phyloP scores from a whole-genome alignment of 1,140 invertebrate genomes.

The Metaphire vulgaris region DNA sequence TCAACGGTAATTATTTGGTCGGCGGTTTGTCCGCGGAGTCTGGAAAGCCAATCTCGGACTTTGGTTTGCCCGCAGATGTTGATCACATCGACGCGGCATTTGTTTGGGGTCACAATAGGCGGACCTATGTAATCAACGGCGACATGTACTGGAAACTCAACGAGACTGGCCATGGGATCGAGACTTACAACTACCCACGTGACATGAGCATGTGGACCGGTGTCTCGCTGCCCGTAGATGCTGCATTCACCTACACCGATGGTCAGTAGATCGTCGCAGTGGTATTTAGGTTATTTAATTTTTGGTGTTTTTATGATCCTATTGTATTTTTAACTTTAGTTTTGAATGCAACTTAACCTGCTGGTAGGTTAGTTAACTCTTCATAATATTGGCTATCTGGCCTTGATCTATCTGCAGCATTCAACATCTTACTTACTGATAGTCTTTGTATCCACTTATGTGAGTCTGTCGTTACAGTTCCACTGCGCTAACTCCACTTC shows the following conservation, averaged over 20 bases:
- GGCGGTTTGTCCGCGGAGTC: constrained; percentile 37
- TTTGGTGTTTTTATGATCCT: too few relatives aligned
- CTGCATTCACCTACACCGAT: constrained; percentile 54
- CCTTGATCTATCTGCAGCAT: too few relatives aligned
- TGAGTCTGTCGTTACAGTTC: too few relatives aligned
- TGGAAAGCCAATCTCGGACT: constrained; percentile 62
- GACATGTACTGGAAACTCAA: constrained; percentile 74
- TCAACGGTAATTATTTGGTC: constrained; percentile 58
- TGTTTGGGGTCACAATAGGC: constrained; percentile 54
- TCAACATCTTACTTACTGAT: background rate
- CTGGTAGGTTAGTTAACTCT: background rate
- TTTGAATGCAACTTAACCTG: background rate
- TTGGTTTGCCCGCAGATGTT: constrained; percentile 71
- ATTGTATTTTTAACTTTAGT: background rate
- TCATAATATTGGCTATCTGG: background rate
- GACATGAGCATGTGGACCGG: constrained; percentile 57
- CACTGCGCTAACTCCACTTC: too few relatives aligned
- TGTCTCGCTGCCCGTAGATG: constrained; percentile 55
- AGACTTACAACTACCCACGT: constrained; percentile 55
- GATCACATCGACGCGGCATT: constrained; percentile 50
- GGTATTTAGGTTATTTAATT: too few relatives aligned
- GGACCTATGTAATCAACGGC: constrained; percentile 62
- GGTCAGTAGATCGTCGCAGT: too few relatives aligned
- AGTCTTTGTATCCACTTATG: too few relatives aligned
- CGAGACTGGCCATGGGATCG: constrained; percentile 40